phyloP scores from a whole-genome alignment of 2,888 invertebrate species.

The Myathropa florea region DNA sequence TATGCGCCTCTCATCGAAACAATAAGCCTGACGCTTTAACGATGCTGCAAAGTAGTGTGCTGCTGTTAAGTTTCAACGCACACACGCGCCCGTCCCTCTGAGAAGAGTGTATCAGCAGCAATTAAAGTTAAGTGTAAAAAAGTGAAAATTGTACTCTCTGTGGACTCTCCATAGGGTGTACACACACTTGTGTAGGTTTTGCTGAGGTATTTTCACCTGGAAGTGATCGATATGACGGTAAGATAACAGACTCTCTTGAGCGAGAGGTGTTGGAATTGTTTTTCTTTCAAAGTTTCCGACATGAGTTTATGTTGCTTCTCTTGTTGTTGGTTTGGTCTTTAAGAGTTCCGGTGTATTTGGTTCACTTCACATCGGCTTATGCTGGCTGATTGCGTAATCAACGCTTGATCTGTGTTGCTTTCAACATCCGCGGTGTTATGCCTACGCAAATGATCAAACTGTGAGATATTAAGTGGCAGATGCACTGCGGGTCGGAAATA shows the following conservation, averaged over 20 bases:
- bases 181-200: conserved; percentile 1
- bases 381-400: neutral
- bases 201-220: conserved; percentile 61
- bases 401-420: neutral
- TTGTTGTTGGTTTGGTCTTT: neutral
- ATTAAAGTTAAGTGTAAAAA: conserved; percentile 13
- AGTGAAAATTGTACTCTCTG: conserved; percentile 45
- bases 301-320: neutral
- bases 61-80: neutral
- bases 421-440: neutral
- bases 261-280: conserved; percentile 35
- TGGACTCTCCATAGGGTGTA: neutral
- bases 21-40: neutral
- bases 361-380: neutral
- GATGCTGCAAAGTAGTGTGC: neutral
- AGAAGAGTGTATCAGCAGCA: neutral
- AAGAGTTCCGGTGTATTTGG: neutral
- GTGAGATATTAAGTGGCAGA: neutral
- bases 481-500: neutral
- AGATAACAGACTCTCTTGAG: conserved; percentile 40
- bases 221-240: conserved; percentile 65
- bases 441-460: neutral
- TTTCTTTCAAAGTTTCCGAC: neutral
- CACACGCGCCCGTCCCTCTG: neutral
- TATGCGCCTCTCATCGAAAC: neutral